These are phyloP conservation scores for Lindbergichthys nudifrons DNA, from an alignment of 2,797 vertebrate species.

Conservation along the genomic window DNA sequence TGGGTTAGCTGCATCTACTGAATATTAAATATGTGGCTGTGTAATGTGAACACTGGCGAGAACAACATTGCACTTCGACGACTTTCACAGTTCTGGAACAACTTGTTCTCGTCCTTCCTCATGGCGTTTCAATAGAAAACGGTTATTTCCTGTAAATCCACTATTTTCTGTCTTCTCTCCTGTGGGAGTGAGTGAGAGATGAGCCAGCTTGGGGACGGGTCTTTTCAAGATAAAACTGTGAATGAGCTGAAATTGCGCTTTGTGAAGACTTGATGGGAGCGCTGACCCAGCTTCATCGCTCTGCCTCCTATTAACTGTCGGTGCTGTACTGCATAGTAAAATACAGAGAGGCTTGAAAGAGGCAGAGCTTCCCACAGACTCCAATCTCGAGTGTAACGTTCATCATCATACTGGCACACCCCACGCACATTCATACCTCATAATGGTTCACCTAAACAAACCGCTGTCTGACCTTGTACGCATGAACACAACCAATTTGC, in stretches of 20 bases:
- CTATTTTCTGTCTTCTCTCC: slow-evolving; percentile 53
- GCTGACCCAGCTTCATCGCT: slow-evolving; percentile 71
- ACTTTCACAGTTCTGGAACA: slow-evolving; percentile 52
- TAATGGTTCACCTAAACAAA: slow-evolving; percentile 22
- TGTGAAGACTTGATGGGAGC: slow-evolving; percentile 72
- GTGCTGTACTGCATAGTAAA: slow-evolving; percentile 49
- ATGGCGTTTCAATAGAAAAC: slow-evolving; percentile 56
- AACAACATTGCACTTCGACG: slow-evolving; percentile 24
- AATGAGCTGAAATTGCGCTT: slow-evolving; percentile 75
- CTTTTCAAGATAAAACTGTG: slow-evolving; percentile 66
- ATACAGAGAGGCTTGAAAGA: slow-evolving; percentile 65
- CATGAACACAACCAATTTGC: slow-evolving; percentile 21
- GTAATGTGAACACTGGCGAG: slow-evolving; percentile 22
- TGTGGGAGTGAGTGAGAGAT: slow-evolving; percentile 51
- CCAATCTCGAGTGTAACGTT: slow-evolving; percentile 56
- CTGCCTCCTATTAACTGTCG: slow-evolving; percentile 57
- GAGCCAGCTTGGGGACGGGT: slow-evolving; percentile 40
- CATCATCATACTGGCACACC: slow-evolving; percentile 26
- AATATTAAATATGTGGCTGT: slow-evolving; percentile 29
- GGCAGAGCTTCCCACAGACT: slow-evolving; percentile 61
- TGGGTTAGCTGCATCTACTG: slow-evolving; percentile 71
- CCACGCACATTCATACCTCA: slow-evolving; percentile 2
- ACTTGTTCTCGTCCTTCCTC: slow-evolving; percentile 23
- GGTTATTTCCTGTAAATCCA: slow-evolving; percentile 61
- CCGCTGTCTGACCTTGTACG: slow-evolving; percentile 18